These are phyloP conservation scores for Drosophila ironensis DNA, from an alignment of 1,140 invertebrate genomes.

Conservation along the genomic window DNA sequence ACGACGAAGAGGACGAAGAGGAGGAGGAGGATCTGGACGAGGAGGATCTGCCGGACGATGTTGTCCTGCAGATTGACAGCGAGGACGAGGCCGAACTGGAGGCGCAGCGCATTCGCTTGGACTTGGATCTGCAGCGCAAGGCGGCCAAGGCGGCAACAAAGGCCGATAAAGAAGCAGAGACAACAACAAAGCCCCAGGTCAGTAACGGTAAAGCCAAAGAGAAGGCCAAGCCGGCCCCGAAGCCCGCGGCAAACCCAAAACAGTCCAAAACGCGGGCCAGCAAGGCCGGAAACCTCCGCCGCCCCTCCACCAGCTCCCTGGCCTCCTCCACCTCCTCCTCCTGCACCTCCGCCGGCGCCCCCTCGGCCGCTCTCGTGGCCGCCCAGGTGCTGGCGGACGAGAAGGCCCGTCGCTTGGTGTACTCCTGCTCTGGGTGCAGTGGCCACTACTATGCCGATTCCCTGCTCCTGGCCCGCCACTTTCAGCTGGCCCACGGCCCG, in stretches of 20 bases:
- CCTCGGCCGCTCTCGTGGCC: slow-evolving; percentile 21
- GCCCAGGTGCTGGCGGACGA: slow-evolving; percentile 60
- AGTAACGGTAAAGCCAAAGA: slow-evolving; percentile 62
- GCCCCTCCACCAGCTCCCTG: slow-evolving; percentile 23
- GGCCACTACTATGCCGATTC: slow-evolving; percentile 54
- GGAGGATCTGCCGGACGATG: slow-evolving; percentile 55
- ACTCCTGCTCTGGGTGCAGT: slow-evolving; percentile 62
- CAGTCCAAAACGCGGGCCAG: slow-evolving; percentile 35
- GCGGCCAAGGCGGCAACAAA: slow-evolving; percentile 28
- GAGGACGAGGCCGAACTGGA: slow-evolving; percentile 78
- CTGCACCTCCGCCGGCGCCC: no score
- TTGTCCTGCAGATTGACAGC: slow-evolving; percentile 70
- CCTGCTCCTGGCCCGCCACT: slow-evolving; percentile 51
- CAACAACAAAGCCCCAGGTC: slow-evolving; percentile 60
- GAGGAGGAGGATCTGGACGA: slow-evolving; percentile 56
- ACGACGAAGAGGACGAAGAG: slow-evolving; percentile 57
- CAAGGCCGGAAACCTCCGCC: slow-evolving; percentile 8
- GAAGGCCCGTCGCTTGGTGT: slow-evolving; percentile 54
- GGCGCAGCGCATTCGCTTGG: slow-evolving; percentile 72
- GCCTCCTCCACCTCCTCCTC: no score
- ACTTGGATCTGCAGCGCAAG: slow-evolving; percentile 16
- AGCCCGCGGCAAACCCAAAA: background rate
- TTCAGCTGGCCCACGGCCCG: slow-evolving; percentile 43
- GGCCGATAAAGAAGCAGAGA: slow-evolving; percentile 7
- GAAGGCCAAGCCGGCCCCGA: slow-evolving; percentile 25